Percentiles rank a stretch among this genome's conserved stretches.
These are phyloP conservation scores for Trisateles emortualis DNA, from an alignment of 2,888 invertebrate genomes.

Conservation along the genomic window DNA sequence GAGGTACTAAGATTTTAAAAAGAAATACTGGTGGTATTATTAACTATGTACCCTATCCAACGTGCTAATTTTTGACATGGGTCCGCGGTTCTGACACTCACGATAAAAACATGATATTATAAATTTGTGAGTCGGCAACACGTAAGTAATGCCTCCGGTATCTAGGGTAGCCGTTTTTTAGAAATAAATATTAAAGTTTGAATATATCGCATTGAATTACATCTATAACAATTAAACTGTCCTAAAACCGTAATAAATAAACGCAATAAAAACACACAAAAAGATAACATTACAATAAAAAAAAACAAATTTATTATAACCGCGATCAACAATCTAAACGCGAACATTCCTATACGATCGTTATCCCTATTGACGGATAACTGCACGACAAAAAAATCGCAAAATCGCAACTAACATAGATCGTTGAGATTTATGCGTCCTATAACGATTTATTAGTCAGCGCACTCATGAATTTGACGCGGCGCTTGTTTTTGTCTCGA, in stretches of 20 bases:
- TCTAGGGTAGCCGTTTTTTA: too few species aligned
- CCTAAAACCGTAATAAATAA: slow-evolving; percentile 2
- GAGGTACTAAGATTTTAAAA: too few species aligned
- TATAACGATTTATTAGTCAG: slow-evolving; percentile 61
- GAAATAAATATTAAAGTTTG: not conserved
- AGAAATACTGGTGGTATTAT: too few species aligned
- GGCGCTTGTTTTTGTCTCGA: slow-evolving; percentile 59
- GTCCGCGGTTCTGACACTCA: too few species aligned
- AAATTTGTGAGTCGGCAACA: too few species aligned
- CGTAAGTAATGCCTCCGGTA: too few species aligned
- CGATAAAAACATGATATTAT: too few species aligned
- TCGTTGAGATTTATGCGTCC: slow-evolving; percentile 58
- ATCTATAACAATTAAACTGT: slow-evolving; percentile 2
- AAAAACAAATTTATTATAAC: slow-evolving; percentile 4
- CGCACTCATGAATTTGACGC: slow-evolving; percentile 60
- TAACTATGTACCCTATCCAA: too few species aligned
- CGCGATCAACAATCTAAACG: slow-evolving; percentile 30
- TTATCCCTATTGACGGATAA: slow-evolving; percentile 46
- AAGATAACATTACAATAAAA: slow-evolving; percentile 6
- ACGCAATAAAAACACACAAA: not conserved
- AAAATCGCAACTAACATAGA: slow-evolving; percentile 58
- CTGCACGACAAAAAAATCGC: slow-evolving; percentile 43
- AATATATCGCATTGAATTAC: not conserved
- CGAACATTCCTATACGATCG: slow-evolving; percentile 20
- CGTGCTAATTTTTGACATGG: too few species aligned